phyloP scores from a whole-genome alignment of 2,888 invertebrate genomes.

The Ectemnius cavifrons region DNA sequence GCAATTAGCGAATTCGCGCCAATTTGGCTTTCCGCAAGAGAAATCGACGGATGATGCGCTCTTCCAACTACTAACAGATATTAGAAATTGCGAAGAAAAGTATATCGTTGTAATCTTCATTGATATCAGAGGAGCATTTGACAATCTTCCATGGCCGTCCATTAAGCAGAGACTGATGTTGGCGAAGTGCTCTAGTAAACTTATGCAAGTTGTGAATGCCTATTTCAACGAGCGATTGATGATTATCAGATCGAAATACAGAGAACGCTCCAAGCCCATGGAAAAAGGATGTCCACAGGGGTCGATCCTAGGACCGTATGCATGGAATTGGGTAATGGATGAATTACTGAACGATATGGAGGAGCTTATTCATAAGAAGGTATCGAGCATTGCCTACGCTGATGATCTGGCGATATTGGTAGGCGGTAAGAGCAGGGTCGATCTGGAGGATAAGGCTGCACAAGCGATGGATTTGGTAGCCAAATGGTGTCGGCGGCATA shows the following conservation, averaged over 20 bases:
- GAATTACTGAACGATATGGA: not conserved
- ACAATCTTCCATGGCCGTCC: constrained; percentile 15
- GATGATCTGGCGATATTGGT: not conserved
- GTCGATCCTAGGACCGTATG: not conserved
- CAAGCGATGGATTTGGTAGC: not conserved
- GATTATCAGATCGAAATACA: not conserved
- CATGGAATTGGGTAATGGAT: constrained; percentile 5
- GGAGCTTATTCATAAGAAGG: not conserved
- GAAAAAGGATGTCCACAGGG: constrained; percentile 10
- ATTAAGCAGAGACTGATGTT: not conserved
- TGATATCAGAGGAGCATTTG: constrained; percentile 17
- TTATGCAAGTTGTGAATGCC: not conserved
- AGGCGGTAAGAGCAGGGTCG: not conserved
- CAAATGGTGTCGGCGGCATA: not conserved
- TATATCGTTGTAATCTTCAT: not conserved
- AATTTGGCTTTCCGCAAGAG: constrained; percentile 3
- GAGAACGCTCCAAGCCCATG: not conserved
- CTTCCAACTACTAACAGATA: not conserved
- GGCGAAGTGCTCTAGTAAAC: not conserved
- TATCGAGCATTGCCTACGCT: not conserved
- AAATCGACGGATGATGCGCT: constrained; percentile 11
- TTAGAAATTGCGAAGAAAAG: not conserved
- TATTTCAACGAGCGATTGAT: not conserved
- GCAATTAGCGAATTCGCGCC: not conserved
- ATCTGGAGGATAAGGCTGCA: not conserved